These are phyloP conservation scores for Agonopterix alstromeriana DNA, from an alignment of 2,888 invertebrate genomes.

Conservation along the genomic window DNA sequence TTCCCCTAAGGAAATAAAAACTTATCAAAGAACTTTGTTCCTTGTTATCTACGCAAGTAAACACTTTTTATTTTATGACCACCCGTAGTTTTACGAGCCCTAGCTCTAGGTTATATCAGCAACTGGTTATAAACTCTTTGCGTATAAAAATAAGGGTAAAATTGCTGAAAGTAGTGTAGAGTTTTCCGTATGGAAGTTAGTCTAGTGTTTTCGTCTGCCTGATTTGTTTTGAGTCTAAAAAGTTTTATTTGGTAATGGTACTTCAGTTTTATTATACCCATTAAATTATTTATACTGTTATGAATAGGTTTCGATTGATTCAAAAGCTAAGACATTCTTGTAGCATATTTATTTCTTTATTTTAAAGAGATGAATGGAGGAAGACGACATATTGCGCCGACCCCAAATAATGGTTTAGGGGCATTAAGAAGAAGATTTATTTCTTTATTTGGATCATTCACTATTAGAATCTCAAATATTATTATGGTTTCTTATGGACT, in stretches of 20 bases:
- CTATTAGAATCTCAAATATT: not conserved
- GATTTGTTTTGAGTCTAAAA: conserved; percentile 6
- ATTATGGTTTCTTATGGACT: too few species aligned
- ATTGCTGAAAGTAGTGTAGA: too few species aligned
- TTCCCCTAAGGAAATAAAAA: conserved; percentile 65
- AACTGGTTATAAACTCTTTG: conserved; percentile 5
- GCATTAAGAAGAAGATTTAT: too few species aligned
- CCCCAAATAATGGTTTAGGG: too few species aligned
- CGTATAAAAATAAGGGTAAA: too few species aligned
- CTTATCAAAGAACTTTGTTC: conserved; percentile 70
- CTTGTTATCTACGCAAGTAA: conserved; percentile 67
- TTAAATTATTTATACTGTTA: too few species aligned
- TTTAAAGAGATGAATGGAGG: not conserved
- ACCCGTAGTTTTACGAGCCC: conserved; percentile 48
- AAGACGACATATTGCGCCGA: too few species aligned
- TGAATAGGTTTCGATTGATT: too few species aligned
- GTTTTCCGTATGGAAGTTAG: conserved; percentile 19
- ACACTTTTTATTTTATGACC: conserved; percentile 72
- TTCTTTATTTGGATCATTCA: not conserved
- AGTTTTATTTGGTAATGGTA: not conserved
- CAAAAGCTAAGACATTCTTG: not conserved
- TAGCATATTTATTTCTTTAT: not conserved
- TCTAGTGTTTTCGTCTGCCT: conserved; percentile 23
- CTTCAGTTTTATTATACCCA: not conserved
- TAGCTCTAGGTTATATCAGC: conserved; percentile 19